Evolutionary conservation across 2,797 vertebrate species (phyloP), one percentile per base, ranked within the genome.

Genomic region (Ptychobarbus kaznakovi): DNA sequence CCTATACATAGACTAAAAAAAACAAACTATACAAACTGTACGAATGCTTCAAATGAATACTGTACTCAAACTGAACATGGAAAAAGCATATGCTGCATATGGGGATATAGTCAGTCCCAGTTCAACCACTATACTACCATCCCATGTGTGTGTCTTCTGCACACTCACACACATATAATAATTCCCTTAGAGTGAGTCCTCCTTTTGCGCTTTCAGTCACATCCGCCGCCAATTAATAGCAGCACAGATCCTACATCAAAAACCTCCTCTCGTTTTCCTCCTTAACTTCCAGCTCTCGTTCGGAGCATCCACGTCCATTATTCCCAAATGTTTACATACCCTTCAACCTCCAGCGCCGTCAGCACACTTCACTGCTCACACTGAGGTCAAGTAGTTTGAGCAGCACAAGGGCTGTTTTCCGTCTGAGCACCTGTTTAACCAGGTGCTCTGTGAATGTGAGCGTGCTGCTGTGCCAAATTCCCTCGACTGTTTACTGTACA

Each of bases 301-400:
- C 12, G 13, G 28, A 84, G 32, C 35, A 77, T 69, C 46, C 61
- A 42, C 16, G 38, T 77, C 74, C 22, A 77, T 78, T 78, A 84
- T 56, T 53, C 63, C 42, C 73, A 58, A 42, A 53, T 70, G 80
- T 70, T 69, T 82, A 77, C 40, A 40, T 53, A 46, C 38, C 35
- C 25, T 72, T 86, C 74, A 61, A 68, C 75, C 73, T 70, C 79
- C 13, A 4, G 28, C 46, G 22, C 42, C 11, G 9, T 56, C 49
- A 56, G n/a, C 38, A 58, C 75, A 83, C 72, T 83, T 66, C 72
- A 83, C 58, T 40, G 81, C 42, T 83, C 72, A 49, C 70, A 40
- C 42, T 0, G 72, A 83, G 81, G 72, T 76, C 66, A 78, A 78
- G 63, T 61, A 53, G 49, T 56, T 83, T 66, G 22, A 76, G 72